Conservation (phyloP, 2,797 vertebrate species). For the Kryptopterus vitreolus region DNA sequence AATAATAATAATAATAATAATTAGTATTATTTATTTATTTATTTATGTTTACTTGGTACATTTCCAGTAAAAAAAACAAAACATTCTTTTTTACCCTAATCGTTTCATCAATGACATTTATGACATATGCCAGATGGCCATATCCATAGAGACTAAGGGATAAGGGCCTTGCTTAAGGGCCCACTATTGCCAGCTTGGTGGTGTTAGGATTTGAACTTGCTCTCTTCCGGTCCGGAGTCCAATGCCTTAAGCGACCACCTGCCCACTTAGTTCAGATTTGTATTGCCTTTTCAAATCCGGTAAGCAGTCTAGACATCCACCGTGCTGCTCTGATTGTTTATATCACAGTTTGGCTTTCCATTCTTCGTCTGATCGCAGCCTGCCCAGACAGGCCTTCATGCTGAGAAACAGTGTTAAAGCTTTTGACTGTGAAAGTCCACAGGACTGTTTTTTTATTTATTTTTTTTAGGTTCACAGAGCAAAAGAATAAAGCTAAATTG, state of each 20-base stretch:
- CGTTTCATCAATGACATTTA: no score
- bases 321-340: not conserved
- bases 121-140: no score
- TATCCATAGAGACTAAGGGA: no score
- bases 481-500: not conserved
- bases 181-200: no score
- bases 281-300: not conserved
- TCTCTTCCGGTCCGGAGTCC: no score
- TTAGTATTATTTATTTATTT: no score
- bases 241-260: no score
- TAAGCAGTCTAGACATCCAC: slow-evolving; percentile 6
- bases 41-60: not conserved
- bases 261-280: not conserved
- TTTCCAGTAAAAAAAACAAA: no score
- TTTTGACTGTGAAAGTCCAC: slow-evolving; percentile 32
- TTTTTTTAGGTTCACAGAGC: not conserved
- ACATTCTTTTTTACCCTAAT: no score
- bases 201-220: no score
- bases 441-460: not conserved
- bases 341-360: slow-evolving; percentile 17
- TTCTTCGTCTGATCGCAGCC: slow-evolving; percentile 4
- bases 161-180: no score
- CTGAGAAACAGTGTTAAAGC: slow-evolving; percentile 24
- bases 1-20: no score
- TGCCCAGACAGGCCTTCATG: slow-evolving; percentile 5